Base-by-base conservation (phyloP, 2,113 vertebrate genomes). In the Ictalurus furcatus region DNA sequence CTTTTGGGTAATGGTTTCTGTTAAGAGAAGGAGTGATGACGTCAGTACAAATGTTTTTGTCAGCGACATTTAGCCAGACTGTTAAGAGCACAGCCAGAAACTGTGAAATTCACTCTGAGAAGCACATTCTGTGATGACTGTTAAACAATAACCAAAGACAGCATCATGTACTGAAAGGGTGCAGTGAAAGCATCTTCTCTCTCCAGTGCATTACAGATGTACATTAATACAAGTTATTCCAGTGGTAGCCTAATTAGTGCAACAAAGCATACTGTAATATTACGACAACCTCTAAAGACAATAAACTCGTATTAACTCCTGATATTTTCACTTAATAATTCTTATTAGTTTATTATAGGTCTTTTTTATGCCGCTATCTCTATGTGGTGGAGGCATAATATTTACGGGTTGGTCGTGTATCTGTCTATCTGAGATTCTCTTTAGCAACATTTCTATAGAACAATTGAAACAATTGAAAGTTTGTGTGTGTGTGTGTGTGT, bases 1-100 rank as follows among this genome's bases (percentile, higher is more conserved):
- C 34, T 74, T 28, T 28, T 48, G 23, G 74, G 23, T 13, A 78
- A 78, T 48, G 40, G 12, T 28, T 78, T 52, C 40, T 48, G 6
- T 23, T 76, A 76, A 76, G 73, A 44, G 21, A 44, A 76, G 6
- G 8, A 76, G 73, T 76, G 73, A 44, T 76, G 19, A 69, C 13
- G 28, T 76, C 73, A 76, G 73, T 44, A 12, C 73, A 25, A 44
- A 73, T 37, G 37, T 0, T 40, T 76, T 76, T 44, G 37, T 76
- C 34, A 44, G 37, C 4, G 9, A 76, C n/a, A 76, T 21, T 76
- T 25, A 23, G 21, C 73, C 44, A 71, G 59, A 71, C 71, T 65
- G 63, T 56, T 85, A 17, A 78, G 73, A 69, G 34, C 63, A 85
- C 44, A 79, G 14, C 73, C 58, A 63, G 73, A 63, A 80, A 37